Conservation (phyloP, 2,888 invertebrate genomes). For the Aphrophora alni region DNA sequence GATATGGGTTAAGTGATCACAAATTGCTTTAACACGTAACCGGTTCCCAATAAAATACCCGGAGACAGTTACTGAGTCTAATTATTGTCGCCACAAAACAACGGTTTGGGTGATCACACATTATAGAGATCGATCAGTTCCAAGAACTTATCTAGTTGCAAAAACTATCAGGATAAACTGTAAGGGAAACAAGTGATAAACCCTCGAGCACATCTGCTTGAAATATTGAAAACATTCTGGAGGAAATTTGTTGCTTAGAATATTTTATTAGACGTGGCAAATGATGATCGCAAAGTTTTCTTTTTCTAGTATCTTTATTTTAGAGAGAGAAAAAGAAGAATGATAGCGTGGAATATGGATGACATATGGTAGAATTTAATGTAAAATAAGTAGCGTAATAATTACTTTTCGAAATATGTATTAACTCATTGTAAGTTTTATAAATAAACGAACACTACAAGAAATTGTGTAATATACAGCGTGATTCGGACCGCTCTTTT, state of each 20-base stretch:
- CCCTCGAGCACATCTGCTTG: background rate
- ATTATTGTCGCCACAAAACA: background rate
- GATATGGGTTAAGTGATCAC: background rate
- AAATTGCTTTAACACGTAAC: background rate
- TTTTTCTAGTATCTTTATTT: background rate
- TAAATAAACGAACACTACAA: no score
- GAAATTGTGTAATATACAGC: no score
- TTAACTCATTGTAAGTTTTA: no score
- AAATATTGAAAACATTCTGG: background rate
- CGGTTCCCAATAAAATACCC: background rate
- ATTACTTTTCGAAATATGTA: no score
- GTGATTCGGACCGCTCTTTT: no score
- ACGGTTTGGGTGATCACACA: background rate
- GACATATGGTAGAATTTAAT: background rate
- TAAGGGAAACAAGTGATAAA: background rate
- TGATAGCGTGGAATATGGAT: background rate
- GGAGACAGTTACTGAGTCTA: background rate
- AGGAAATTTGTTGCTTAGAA: background rate
- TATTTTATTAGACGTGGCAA: background rate
- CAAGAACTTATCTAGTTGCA: background rate
- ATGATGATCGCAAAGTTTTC: background rate
- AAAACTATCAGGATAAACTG: background rate
- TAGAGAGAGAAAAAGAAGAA: background rate
- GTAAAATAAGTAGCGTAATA: background rate
- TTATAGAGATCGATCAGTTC: background rate